Conservation (phyloP, 2,797 vertebrate genomes). For the Borostomias antarcticus region DNA sequence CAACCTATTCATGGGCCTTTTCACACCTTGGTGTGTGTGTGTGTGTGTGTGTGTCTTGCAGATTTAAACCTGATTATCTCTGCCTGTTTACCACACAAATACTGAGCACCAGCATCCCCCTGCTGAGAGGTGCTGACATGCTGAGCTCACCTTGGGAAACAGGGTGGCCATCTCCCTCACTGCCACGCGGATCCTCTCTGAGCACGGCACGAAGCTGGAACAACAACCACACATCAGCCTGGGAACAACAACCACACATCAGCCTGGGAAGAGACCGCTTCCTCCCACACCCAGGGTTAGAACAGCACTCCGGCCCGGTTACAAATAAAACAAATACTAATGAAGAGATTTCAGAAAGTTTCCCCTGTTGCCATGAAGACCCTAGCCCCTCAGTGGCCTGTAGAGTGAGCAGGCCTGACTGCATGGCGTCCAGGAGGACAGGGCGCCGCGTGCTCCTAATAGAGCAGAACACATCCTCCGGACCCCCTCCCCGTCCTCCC, state of each 20-base stretch:
- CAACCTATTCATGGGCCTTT: not conserved
- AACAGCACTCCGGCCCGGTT: too few relatives aligned
- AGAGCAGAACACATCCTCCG: not conserved
- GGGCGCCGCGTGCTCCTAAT: not conserved
- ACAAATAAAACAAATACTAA: too few relatives aligned
- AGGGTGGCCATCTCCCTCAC: constrained; percentile 97
- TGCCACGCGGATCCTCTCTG: constrained; percentile 95
- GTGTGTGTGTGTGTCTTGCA: not conserved
- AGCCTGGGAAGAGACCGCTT: too few relatives aligned
- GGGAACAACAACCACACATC: too few relatives aligned
- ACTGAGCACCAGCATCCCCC: not conserved
- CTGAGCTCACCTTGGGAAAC: constrained; percentile 95
- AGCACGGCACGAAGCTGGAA: constrained; percentile 92
- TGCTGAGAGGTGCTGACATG: too few relatives aligned
- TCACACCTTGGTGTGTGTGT: not conserved
- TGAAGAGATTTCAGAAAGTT: too few relatives aligned
- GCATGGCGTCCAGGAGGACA: not conserved
- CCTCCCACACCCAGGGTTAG: too few relatives aligned
- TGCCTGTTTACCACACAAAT: constrained; percentile 45
- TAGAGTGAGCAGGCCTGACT: not conserved
- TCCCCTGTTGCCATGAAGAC: too few relatives aligned
- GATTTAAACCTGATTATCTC: not conserved
- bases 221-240: not conserved
- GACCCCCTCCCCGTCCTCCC: too few relatives aligned
- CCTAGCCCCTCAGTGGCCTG: too few relatives aligned